Evolutionary conservation across 2,797 vertebrate species (phyloP).

Genomic region (Coregonus suidteri): DNA sequence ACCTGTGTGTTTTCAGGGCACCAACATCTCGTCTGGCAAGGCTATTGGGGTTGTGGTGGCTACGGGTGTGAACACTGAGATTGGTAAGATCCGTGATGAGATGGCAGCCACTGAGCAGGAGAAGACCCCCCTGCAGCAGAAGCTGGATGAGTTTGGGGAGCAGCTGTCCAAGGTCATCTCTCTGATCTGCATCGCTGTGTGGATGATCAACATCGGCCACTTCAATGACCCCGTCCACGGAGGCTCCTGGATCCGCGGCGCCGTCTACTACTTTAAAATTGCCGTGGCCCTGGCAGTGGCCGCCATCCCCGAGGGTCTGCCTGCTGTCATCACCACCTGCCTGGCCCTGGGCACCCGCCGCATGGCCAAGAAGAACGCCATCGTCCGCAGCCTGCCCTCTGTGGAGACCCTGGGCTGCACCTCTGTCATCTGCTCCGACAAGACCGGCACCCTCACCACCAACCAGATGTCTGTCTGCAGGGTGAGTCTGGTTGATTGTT

Average conservation of each 20-base stretch:
- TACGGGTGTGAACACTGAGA: conserved; percentile 92
- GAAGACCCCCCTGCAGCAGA: conserved; percentile 94
- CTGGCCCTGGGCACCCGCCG: conserved; percentile 90
- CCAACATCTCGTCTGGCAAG: conserved; percentile 95
- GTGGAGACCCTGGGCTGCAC: conserved; percentile 93
- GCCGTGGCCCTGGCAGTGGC: conserved; percentile 95
- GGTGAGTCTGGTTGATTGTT: conserved; percentile 71
- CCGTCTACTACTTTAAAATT: conserved; percentile 98
- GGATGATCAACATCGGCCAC: conserved; percentile 98
- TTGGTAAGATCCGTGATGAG: conserved; percentile 97
- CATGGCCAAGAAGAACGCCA: conserved; percentile 95
- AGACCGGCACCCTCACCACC: conserved; percentile 85
- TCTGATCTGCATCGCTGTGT: conserved; percentile 95
- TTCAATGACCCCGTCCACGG: conserved; percentile 97
- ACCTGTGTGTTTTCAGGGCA: conserved; percentile 82
- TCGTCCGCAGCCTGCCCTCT: conserved; percentile 88
- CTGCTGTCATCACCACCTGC: conserved; percentile 93
- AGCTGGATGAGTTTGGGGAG: conserved; percentile 95
- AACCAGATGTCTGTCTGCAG: conserved; percentile 94
- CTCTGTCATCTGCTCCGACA: conserved; percentile 88
- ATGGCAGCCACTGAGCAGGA: conserved; percentile 98
- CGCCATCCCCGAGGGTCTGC: conserved; percentile 93
- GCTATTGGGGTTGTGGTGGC: conserved; percentile 94
- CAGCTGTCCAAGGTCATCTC: conserved; percentile 98
- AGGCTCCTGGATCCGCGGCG: conserved; percentile 96